phyloP scores from a whole-genome alignment of 2,113 vertebrate genomes.

The Suncus etruscus region DNA sequence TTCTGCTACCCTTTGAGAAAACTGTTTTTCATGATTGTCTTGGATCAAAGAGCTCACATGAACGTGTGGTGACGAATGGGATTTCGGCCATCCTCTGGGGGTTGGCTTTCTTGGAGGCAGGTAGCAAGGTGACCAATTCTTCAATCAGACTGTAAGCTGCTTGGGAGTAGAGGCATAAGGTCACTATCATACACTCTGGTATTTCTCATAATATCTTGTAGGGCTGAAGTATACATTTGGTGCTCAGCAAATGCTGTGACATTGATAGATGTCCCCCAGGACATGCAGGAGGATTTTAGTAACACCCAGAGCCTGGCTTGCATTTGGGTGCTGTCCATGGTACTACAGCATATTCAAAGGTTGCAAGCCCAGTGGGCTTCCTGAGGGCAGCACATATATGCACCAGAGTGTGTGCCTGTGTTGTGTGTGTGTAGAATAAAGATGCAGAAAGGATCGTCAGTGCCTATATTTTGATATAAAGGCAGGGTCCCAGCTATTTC shows the following conservation, averaged over 20 bases:
- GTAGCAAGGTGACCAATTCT: neutral
- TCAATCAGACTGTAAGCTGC: neutral
- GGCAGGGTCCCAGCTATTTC: neutral
- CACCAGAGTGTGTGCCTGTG: too few relatives aligned
- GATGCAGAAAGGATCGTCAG: neutral
- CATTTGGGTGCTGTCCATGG: neutral
- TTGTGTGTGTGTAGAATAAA: neutral
- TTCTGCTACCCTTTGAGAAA: neutral
- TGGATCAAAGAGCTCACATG: neutral
- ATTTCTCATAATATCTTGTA: neutral
- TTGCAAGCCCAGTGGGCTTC: conserved; percentile 4
- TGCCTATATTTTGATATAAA: neutral
- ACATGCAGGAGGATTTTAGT: neutral
- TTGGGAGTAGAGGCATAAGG: neutral
- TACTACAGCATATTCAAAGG: neutral
- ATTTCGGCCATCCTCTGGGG: neutral
- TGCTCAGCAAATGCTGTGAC: neutral
- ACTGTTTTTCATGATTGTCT: accelerated
- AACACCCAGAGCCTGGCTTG: neutral
- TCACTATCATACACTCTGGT: neutral
- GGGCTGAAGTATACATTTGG: neutral
- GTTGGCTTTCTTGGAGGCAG: neutral
- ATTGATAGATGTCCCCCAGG: neutral
- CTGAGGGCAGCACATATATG: neutral
- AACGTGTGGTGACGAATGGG: accelerated